Evolutionary conservation across 2,888 invertebrate species (phyloP).

Genomic region (Cyaniris semiargus): DNA sequence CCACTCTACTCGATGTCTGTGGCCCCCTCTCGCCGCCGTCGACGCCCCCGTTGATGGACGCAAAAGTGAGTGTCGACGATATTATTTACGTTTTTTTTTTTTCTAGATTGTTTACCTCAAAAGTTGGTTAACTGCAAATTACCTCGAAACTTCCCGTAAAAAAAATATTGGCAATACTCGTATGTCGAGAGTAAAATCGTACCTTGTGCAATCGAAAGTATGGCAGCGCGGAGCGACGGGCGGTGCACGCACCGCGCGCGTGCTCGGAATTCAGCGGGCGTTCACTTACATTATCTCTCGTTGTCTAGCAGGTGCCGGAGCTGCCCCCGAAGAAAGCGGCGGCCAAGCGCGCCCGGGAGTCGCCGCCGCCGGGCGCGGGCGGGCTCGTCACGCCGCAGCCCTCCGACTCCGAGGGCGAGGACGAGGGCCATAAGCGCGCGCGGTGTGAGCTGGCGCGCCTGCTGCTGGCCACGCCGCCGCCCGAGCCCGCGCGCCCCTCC

Average conservation of each 20-base stretch:
- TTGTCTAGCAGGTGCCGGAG: constrained; percentile 69
- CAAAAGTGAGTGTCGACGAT: constrained; percentile 71
- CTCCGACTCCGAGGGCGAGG: constrained; percentile 90
- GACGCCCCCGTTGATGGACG: constrained; percentile 84
- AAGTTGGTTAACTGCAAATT: constrained; percentile 10
- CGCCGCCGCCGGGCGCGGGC: constrained; percentile 51
- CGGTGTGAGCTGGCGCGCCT: constrained; percentile 78
- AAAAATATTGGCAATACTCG: constrained; percentile 40
- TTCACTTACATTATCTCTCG: constrained; percentile 68
- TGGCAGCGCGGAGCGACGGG: constrained; percentile 51
- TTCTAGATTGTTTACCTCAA: neutral
- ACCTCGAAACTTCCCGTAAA: constrained; percentile 34
- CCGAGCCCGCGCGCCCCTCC: constrained; percentile 80
- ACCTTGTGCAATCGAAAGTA: constrained; percentile 71
- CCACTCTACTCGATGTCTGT: constrained; percentile 72
- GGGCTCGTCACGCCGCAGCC: constrained; percentile 89
- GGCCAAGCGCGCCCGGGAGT: constrained; percentile 62
- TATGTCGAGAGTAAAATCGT: constrained; percentile 40
- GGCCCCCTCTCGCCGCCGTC: constrained; percentile 85
- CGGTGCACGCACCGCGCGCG: constrained; percentile 71
- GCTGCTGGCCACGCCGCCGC: constrained; percentile 80
- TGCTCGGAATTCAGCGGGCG: constrained; percentile 61
- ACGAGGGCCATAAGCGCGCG: constrained; percentile 69
- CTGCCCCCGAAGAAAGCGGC: constrained; percentile 69
- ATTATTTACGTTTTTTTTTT: constrained; percentile 34